Base-by-base conservation (phyloP, 2,113 vertebrate genomes). In the Ivindomyrus marchei region DNA sequence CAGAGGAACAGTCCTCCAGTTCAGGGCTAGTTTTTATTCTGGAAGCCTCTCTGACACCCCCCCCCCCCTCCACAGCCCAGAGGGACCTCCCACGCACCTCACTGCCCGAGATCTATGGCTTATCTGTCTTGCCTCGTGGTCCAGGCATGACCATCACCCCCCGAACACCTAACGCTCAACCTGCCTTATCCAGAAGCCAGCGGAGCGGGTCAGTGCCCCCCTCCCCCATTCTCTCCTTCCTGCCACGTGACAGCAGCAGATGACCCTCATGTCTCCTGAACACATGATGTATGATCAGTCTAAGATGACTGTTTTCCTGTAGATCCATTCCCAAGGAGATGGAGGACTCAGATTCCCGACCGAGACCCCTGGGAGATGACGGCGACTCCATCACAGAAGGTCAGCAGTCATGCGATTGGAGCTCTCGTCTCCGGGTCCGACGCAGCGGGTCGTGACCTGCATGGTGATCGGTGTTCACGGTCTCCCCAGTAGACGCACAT, bases 311-410 rank as follows among this genome's bases (percentile, higher is more conserved):
- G 39, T 47, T 92, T 92, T 91, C 53, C 0, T 92, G 90, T 89
- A 97, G 97, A 91, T 90, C 94, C 49, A 50, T 89, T 90, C 70
- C 92, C 89, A 95, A 92, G 92, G 96, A 96, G 93, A 99, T 99
- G 98, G 98, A 99, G 89, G 98, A 99, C 90, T 53, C 93, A 0
- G 98, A 99, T 0, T 92, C 87, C 42, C 96, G 95, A 77, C 56
- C 93, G 39, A 98, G 94, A 94, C 92, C 92, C 77, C n/a, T 88
- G 24, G 1, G 85, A 21, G 98, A 99, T 1, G 98, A 99, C 8
- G 42, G 95, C 4, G 98, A 99, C 90, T 92, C 96, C 85, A 90
- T 97, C 94, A 97, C 97, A 92, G 97, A 99, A 96, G 98, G 98
- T 99, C 94, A 94, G 95, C 89, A 15, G 39, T 21, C 46, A 6